Evolutionary conservation across 2,888 invertebrate genomes (phyloP).

Genomic region (Atethmia centrago): DNA sequence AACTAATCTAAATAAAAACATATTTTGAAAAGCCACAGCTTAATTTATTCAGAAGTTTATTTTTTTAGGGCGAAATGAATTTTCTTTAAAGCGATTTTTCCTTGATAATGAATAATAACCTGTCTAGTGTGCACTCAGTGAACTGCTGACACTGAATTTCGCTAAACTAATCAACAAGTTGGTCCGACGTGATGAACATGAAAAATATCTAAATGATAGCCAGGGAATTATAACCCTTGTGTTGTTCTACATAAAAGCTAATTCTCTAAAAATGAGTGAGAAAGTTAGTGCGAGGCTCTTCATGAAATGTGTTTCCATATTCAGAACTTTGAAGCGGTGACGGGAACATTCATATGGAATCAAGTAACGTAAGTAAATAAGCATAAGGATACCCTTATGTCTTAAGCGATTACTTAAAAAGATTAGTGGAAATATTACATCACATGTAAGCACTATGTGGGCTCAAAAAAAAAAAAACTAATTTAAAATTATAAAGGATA

Average conservation of each 20-base stretch:
- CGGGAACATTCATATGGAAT: not conserved
- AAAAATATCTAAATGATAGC: not conserved
- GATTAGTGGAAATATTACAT: not conserved
- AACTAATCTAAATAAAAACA: not conserved
- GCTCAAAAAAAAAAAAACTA: not conserved
- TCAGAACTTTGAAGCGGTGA: not conserved
- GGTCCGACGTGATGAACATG: not conserved
- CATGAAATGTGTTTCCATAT: not conserved
- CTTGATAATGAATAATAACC: conserved; percentile 1
- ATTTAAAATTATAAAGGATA: not conserved
- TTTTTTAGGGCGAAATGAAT: no score
- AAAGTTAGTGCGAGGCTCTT: not conserved
- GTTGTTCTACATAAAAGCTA: not conserved
- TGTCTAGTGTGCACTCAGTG: not conserved
- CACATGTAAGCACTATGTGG: no score
- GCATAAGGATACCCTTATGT: no score
- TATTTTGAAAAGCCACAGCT: not conserved
- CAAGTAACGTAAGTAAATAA: not conserved
- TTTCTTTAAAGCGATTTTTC: conserved; percentile 3
- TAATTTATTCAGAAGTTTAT: not conserved
- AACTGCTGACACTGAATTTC: conserved; percentile 12
- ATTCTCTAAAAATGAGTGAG: not conserved
- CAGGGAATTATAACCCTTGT: not conserved
- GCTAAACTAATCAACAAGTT: conserved; percentile 7
- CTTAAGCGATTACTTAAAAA: no score